Conservation (phyloP, 2,888 invertebrate species). For the Polyploca ridens region DNA sequence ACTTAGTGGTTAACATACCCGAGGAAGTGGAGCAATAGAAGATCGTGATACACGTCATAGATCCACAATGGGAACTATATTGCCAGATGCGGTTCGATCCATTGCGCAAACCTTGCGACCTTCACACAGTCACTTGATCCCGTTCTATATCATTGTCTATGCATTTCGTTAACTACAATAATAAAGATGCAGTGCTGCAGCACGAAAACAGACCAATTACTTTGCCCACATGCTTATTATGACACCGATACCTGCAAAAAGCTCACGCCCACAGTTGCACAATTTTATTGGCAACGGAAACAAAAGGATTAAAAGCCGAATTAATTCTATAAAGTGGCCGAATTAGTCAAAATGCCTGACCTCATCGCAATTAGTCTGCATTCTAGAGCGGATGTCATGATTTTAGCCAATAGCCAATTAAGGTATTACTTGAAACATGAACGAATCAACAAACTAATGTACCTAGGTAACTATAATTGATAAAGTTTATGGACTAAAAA, state of each 20-base stretch:
- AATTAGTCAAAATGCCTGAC: neutral
- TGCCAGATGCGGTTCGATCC: conserved; percentile 60
- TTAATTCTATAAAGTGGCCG: neutral
- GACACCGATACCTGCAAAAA: conserved; percentile 11
- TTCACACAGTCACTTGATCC: conserved; percentile 57
- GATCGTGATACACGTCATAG: conserved; percentile 64
- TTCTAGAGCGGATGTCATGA: conserved; percentile 4
- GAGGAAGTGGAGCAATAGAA: conserved; percentile 54
- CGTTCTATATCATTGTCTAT: conserved; percentile 47
- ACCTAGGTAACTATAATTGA: conserved; percentile 37
- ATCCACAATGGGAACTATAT: conserved; percentile 65
- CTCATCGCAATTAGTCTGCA: neutral
- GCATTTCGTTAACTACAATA: conserved; percentile 39
- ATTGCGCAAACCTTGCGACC: conserved; percentile 64
- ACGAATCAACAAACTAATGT: conserved; percentile 27
- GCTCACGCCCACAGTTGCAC: neutral
- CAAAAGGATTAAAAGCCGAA: conserved; percentile 1
- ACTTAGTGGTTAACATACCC: conserved; percentile 38
- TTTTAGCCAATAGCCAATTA: conserved; percentile 20
- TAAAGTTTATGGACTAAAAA: conserved; percentile 25
- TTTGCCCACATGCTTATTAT: conserved; percentile 11
- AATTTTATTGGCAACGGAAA: conserved; percentile 10
- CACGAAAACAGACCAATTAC: conserved; percentile 13
- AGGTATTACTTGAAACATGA: conserved; percentile 19
- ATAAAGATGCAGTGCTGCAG: conserved; percentile 16